Evolutionary conservation across 2,888 invertebrate species (phyloP).

Genomic region (Platynereis dumerilii): DNA sequence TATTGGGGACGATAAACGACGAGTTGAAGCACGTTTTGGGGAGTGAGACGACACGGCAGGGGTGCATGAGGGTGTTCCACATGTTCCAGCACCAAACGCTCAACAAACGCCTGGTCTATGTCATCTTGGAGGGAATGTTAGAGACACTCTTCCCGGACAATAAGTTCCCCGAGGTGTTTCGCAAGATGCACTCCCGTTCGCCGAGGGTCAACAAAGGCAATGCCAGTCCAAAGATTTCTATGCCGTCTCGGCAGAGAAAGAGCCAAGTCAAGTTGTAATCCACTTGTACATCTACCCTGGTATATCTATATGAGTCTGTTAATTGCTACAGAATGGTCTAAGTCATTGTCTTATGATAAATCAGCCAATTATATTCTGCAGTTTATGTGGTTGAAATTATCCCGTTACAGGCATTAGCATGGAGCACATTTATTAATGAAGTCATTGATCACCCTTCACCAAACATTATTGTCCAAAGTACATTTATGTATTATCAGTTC

Average conservation of each 20-base stretch:
- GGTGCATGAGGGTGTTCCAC: slow-evolving; percentile 83
- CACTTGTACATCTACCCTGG: too few relatives aligned
- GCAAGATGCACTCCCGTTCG: slow-evolving; percentile 72
- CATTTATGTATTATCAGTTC: too few relatives aligned
- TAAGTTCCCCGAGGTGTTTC: slow-evolving; percentile 75
- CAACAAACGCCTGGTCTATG: slow-evolving; percentile 82
- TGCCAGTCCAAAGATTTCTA: neutral
- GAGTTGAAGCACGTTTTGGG: slow-evolving; percentile 89
- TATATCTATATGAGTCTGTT: too few relatives aligned
- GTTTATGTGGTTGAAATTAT: too few relatives aligned
- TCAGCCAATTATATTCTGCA: too few relatives aligned
- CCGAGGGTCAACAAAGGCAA: slow-evolving; percentile 37
- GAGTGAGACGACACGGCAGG: slow-evolving; percentile 83
- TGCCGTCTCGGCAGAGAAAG: neutral
- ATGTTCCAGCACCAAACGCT: slow-evolving; percentile 85
- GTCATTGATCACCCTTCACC: too few relatives aligned
- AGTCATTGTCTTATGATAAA: too few relatives aligned
- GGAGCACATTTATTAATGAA: too few relatives aligned
- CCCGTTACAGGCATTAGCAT: too few relatives aligned
- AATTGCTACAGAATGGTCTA: too few relatives aligned
- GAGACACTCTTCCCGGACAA: slow-evolving; percentile 82
- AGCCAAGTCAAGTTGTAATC: neutral
- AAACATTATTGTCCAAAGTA: too few relatives aligned
- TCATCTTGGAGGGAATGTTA: slow-evolving; percentile 82
- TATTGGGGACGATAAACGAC: slow-evolving; percentile 79